Conservation (phyloP, 2,888 invertebrate species). For the Trissoscelio sp. region DNA sequence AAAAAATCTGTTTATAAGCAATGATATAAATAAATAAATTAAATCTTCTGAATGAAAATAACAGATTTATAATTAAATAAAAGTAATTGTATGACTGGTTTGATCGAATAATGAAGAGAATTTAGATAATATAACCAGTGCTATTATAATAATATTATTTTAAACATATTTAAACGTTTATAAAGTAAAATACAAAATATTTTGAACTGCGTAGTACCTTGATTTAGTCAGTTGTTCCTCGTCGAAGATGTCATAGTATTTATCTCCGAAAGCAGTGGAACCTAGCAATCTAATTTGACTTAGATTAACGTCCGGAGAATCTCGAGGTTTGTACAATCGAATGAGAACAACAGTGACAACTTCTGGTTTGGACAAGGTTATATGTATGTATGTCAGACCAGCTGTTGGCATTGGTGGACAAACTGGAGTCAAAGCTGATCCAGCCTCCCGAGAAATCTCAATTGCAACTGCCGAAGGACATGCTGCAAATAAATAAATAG, state of each 20-base stretch:
- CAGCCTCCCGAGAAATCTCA: constrained; percentile 93
- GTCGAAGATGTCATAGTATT: constrained; percentile 83
- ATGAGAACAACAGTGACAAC: constrained; percentile 93
- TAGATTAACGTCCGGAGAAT: constrained; percentile 94
- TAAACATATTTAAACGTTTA: no score
- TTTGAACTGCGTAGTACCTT: no score
- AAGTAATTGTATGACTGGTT: no score
- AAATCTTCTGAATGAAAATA: no score
- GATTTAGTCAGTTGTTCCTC: constrained; percentile 85
- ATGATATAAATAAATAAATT: no score
- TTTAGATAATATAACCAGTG: no score
- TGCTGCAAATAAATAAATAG: constrained; percentile 84
- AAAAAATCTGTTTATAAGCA: no score
- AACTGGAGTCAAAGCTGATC: constrained; percentile 90
- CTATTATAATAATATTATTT: no score
- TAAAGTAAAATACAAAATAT: no score
- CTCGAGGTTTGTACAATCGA: constrained; percentile 92
- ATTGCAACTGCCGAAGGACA: constrained; percentile 95
- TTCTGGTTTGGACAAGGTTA: constrained; percentile 92
- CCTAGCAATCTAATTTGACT: constrained; percentile 94
- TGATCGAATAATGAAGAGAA: no score
- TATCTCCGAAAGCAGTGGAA: constrained; percentile 91
- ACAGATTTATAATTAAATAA: no score
- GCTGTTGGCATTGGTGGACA: constrained; percentile 94
- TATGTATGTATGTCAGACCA: constrained; percentile 93